phyloP scores from a whole-genome alignment of 2,888 invertebrate genomes.

The Ectemnius cavifrons region DNA sequence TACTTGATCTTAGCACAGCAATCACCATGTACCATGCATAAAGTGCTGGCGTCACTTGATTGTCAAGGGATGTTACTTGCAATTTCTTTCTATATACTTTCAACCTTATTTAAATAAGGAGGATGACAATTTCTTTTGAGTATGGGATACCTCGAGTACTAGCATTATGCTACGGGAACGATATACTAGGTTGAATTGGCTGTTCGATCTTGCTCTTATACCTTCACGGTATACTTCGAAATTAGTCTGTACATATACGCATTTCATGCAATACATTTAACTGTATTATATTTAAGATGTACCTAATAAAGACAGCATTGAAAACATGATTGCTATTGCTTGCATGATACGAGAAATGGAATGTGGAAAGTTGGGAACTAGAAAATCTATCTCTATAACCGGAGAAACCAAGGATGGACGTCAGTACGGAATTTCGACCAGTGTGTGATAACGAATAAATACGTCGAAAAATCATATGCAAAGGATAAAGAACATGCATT shows the following conservation, averaged over 20 bases:
- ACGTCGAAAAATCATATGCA: constrained; percentile 45
- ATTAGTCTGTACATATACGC: constrained; percentile 45
- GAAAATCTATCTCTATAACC: constrained; percentile 17
- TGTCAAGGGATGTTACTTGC: constrained; percentile 1
- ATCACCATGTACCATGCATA: constrained; percentile 42
- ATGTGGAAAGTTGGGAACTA: constrained; percentile 42
- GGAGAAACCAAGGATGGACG: constrained; percentile 24
- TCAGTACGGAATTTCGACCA: constrained; percentile 13
- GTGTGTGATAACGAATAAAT: constrained; percentile 43
- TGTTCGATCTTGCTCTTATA: no score
- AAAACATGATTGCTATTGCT: constrained; percentile 37
- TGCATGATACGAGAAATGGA: constrained; percentile 40
- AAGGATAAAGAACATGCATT: constrained; percentile 33
- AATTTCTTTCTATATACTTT: no score
- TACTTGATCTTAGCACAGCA: constrained; percentile 40
- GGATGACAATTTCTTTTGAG: no score
- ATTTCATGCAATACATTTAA: constrained; percentile 55
- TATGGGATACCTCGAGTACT: no score
- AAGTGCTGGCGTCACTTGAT: constrained; percentile 16
- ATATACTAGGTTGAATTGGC: no score
- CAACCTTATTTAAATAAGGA: no score
- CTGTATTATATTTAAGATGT: constrained; percentile 28
- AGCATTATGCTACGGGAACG: no score
- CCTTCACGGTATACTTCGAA: no score
- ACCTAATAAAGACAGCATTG: constrained; percentile 36